Base-by-base conservation (phyloP, 2,888 invertebrate species). In the Tridacna gigas region DNA sequence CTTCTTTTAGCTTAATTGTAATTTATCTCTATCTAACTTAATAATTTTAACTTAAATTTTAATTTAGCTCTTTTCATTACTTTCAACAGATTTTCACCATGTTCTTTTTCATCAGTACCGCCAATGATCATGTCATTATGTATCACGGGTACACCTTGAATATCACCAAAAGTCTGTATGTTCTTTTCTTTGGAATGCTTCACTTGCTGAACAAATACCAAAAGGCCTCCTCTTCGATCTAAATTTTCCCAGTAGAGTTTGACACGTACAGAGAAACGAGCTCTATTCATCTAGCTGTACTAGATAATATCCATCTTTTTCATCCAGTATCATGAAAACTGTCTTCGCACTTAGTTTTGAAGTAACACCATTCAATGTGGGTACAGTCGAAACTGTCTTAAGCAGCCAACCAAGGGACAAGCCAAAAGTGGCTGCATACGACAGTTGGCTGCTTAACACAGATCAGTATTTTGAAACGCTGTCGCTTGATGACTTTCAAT, bases 61-160 rank as follows among this genome's bases (percentile, higher is more conserved):
- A n/a, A n/a, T n/a, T n/a, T n/a, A 13, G 82, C 82, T 28, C 80
- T 60, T 65, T 82, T 66, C 69, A 90, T 71, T 13, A 90, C 80
- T 69, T 73, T 83, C 9, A 15, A 13, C n/a, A 89, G 63, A 18
- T 77, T 84, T 11, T 45, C 60, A 77, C 86, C 84, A 79, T 88
- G 90, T 76, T 88, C 88, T 47, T 61, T 26, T 22, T 83, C 83
- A 66, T 79, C 66, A 56, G 51, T 66, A 20, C 74, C 88, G n/a
- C 82, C 82, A 25, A 90, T 84, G 26, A 88, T 83, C 71, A 89
- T 47, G 63, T 88, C 86, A 78, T 87, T 85, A 60, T 79, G 73
- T 9, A 89, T 81, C 60, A 86, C 74, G 20, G 56, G 20, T 7
- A 83, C 85, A 47, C 86, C 83, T 28, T 65, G 47, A 20, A 78